Evolutionary conservation across 2,888 invertebrate genomes (phyloP).

Genomic region (Drosophila nr. perissopoda): DNA sequence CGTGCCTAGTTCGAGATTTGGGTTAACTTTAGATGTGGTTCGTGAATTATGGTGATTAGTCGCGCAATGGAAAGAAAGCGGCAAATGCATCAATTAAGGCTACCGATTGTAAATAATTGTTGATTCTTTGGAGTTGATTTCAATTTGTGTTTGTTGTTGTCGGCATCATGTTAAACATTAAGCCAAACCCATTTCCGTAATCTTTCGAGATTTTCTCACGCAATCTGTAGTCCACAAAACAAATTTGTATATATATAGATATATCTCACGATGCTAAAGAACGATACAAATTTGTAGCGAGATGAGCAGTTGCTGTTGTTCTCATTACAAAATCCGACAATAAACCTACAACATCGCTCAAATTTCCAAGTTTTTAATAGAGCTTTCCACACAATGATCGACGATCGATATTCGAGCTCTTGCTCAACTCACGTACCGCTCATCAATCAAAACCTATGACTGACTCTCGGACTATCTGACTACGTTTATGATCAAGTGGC

Average conservation of each 20-base stretch:
- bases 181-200: background rate
- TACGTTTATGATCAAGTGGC: conserved; percentile 41
- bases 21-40: conserved; percentile 57
- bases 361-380: background rate
- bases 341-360: background rate
- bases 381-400: conserved; percentile 13
- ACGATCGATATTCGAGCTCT: conserved; percentile 5
- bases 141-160: background rate
- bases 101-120: conserved; percentile 44
- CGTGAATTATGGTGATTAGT: conserved; percentile 54
- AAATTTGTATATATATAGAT: background rate
- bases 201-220: background rate
- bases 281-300: conserved; percentile 2
- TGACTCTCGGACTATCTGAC: conserved; percentile 1
- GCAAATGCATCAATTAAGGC: conserved; percentile 49
- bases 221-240: background rate
- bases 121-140: conserved; percentile 19
- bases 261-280: background rate
- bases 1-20: conserved; percentile 57
- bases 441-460: conserved; percentile 56
- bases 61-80: conserved; percentile 39
- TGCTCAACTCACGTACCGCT: conserved; percentile 26
- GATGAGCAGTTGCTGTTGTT: background rate
- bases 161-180: background rate
- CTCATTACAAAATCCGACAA: background rate